Conservation (phyloP, 1,140 invertebrate genomes). For the Zelostemma sp. region DNA sequence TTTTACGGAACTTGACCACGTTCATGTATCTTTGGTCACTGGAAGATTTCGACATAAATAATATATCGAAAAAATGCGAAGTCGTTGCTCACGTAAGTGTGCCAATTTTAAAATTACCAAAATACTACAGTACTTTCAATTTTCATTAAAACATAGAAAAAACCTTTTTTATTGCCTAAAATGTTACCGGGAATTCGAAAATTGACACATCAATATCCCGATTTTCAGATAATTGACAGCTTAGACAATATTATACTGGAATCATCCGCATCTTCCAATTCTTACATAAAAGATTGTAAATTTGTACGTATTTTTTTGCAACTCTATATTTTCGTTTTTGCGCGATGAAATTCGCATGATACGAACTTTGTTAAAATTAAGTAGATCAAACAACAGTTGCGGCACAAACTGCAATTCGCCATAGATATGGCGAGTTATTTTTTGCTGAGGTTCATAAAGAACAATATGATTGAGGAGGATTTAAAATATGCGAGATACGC, state of each 20-base stretch:
- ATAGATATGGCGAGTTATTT: slow-evolving; percentile 70
- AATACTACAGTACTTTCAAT: too few relatives aligned
- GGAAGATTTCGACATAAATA: slow-evolving; percentile 62
- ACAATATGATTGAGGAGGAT: slow-evolving; percentile 67
- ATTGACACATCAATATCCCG: too few relatives aligned
- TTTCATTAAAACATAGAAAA: too few relatives aligned
- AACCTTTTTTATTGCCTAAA: too few relatives aligned
- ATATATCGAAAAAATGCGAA: slow-evolving; percentile 51
- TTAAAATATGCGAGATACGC: slow-evolving; percentile 69
- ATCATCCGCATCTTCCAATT: slow-evolving; percentile 36
- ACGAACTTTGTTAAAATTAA: too few relatives aligned
- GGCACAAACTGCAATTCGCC: slow-evolving; percentile 66
- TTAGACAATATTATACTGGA: slow-evolving; percentile 67
- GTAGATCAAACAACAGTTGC: slow-evolving; percentile 65
- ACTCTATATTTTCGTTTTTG: too few relatives aligned
- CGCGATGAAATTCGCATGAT: too few relatives aligned
- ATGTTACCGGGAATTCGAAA: too few relatives aligned
- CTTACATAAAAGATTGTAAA: slow-evolving; percentile 65
- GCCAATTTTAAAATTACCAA: too few relatives aligned
- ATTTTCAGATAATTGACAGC: slow-evolving; percentile 65
- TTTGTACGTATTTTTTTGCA: slow-evolving; percentile 62
- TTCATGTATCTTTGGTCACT: slow-evolving; percentile 75
- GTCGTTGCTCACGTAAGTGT: slow-evolving; percentile 55
- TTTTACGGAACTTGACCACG: slow-evolving; percentile 73
- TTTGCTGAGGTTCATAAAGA: slow-evolving; percentile 70